Conservation (phyloP, 2,888 invertebrate species). For the Athalia cordata region DNA sequence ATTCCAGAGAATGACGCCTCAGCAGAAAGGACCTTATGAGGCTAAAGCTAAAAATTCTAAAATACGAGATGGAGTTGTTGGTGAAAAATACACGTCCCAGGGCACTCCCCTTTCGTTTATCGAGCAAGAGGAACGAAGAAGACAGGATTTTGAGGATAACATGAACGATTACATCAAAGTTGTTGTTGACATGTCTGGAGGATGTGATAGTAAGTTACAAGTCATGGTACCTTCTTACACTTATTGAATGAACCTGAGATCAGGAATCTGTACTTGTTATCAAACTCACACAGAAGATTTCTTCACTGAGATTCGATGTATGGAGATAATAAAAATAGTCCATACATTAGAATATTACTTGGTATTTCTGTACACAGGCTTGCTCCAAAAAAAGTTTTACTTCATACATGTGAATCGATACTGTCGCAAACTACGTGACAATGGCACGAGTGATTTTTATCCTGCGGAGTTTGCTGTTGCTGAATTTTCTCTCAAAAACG, state of each 20-base stretch:
- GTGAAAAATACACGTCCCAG: slow-evolving; percentile 61
- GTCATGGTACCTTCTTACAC: too few species aligned
- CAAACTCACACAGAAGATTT: not conserved
- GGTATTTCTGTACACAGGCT: slow-evolving; percentile 53
- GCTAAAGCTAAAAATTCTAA: slow-evolving; percentile 60
- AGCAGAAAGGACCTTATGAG: slow-evolving; percentile 60
- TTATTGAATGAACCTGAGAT: too few species aligned
- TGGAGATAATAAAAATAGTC: not conserved
- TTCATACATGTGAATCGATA: slow-evolving; percentile 71
- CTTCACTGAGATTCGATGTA: not conserved
- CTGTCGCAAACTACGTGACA: slow-evolving; percentile 55
- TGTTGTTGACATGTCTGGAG: slow-evolving; percentile 50
- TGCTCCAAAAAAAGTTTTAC: slow-evolving; percentile 61
- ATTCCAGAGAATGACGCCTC: slow-evolving; percentile 54
- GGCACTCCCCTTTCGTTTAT: slow-evolving; percentile 61
- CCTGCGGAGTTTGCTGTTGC: slow-evolving; percentile 76
- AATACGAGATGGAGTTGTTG: slow-evolving; percentile 35
- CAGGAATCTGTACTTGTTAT: too few species aligned
- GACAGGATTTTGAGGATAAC: slow-evolving; percentile 52
- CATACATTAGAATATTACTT: not conserved
- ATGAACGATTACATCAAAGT: slow-evolving; percentile 61
- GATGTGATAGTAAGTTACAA: slow-evolving; percentile 52
- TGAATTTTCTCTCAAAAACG: slow-evolving; percentile 73
- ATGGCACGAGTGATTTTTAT: slow-evolving; percentile 62
- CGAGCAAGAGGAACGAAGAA: slow-evolving; percentile 52